phyloP scores from a whole-genome alignment of 2,888 invertebrate species.

The Sylvicola cinctus region DNA sequence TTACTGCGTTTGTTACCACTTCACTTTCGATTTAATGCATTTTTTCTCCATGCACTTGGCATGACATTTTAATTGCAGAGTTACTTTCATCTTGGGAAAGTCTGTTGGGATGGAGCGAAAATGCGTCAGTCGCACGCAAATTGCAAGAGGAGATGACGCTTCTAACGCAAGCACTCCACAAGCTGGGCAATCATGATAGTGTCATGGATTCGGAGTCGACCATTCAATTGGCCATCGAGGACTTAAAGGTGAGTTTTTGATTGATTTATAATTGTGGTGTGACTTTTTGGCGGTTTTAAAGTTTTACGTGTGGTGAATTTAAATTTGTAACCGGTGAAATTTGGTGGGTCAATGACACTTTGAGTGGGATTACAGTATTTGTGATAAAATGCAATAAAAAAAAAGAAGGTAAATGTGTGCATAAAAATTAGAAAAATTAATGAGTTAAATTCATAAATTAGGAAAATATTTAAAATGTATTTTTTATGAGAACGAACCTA shows the following conservation, averaged over 20 bases:
- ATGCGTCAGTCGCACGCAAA: constrained; percentile 23
- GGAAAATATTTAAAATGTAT: too few species aligned
- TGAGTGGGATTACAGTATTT: too few species aligned
- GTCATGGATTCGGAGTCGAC: constrained; percentile 22
- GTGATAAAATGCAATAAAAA: too few species aligned
- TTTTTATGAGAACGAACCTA: too few species aligned
- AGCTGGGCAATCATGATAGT: constrained; percentile 18
- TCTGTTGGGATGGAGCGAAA: constrained; percentile 26
- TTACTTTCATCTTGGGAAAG: constrained; percentile 26
- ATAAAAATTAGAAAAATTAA: too few species aligned
- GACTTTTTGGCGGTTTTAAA: background rate
- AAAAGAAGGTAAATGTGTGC: too few species aligned
- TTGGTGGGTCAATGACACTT: too few species aligned
- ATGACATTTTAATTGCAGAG: constrained; percentile 14
- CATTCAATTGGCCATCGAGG: constrained; percentile 24
- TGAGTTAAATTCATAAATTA: too few species aligned
- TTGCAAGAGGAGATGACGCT: constrained; percentile 26
- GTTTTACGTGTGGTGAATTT: background rate
- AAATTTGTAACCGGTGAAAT: too few species aligned
- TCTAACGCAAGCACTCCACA: constrained; percentile 20
- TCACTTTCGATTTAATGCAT: too few species aligned
- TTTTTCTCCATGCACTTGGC: too few species aligned
- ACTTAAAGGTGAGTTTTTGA: constrained; percentile 18
- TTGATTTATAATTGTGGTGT: background rate
- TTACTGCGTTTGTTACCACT: too few species aligned